Conservation (phyloP, 2,888 invertebrate species). For the Eupithecia dodoneata region DNA sequence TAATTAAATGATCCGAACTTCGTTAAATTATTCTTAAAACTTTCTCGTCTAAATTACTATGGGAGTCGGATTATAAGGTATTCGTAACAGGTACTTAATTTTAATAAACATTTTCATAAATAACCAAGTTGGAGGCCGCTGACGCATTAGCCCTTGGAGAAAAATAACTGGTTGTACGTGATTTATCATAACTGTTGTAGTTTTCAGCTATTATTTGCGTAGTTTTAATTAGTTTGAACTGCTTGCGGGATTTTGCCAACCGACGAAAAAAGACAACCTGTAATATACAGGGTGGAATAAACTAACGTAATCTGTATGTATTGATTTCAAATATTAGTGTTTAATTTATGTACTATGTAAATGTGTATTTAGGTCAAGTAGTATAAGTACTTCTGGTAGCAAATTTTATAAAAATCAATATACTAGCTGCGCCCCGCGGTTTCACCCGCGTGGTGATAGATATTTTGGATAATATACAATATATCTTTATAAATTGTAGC, state of each 20-base stretch:
- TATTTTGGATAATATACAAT: too few species aligned
- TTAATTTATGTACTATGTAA: too few species aligned
- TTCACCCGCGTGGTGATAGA: too few species aligned
- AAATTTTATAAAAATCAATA: too few species aligned
- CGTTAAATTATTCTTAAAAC: constrained; percentile 63
- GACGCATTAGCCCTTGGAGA: constrained; percentile 43
- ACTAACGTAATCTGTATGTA: background rate
- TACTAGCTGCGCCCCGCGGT: too few species aligned
- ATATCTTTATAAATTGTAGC: too few species aligned
- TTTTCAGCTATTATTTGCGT: background rate
- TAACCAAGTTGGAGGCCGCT: constrained; percentile 39
- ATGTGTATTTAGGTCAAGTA: too few species aligned
- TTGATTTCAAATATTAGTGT: too few species aligned
- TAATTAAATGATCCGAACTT: constrained; percentile 71
- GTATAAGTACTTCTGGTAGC: too few species aligned
- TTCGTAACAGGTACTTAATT: constrained; percentile 40
- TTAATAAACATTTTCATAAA: constrained; percentile 42
- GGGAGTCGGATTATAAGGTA: constrained; percentile 52
- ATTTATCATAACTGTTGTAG: constrained; percentile 22
- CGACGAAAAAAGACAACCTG: background rate
- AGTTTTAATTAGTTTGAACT: background rate
- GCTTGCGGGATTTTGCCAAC: background rate
- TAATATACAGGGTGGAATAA: background rate
- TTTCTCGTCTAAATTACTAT: constrained; percentile 56
- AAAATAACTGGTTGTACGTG: constrained; percentile 39